Evolutionary conservation across 2,113 vertebrate genomes (phyloP).

Genomic region (Anser cygnoides): DNA sequence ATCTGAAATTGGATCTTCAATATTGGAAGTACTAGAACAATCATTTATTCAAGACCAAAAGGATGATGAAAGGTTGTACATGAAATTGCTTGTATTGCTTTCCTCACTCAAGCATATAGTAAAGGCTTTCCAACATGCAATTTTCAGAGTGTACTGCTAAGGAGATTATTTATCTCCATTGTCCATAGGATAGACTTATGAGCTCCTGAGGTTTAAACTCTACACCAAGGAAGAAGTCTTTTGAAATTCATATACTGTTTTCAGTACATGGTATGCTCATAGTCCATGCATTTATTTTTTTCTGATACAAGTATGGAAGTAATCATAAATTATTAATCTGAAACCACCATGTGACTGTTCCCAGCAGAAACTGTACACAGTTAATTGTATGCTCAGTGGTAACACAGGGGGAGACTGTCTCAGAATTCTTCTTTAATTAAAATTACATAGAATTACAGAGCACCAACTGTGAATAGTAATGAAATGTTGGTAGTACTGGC

Average conservation of each 20-base stretch:
- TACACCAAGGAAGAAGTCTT: not conserved
- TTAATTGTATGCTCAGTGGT: conserved; percentile 83
- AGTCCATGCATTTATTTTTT: not conserved
- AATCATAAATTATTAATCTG: conserved; percentile 83
- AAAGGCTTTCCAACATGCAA: not conserved
- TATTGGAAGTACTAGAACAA: not conserved
- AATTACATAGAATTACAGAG: conserved; percentile 85
- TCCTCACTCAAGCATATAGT: not conserved
- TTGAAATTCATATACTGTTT: not conserved
- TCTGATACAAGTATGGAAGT: conserved; percentile 60
- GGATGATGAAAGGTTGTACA: not conserved
- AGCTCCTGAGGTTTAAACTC: not conserved
- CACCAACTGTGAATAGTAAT: conserved; percentile 80
- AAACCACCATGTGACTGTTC: conserved; percentile 78
- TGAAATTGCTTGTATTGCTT: not conserved
- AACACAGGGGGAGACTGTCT: conserved; percentile 79
- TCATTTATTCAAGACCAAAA: not conserved
- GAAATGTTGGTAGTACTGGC: conserved; percentile 69
- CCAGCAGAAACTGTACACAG: conserved; percentile 78
- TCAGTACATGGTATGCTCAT: not conserved
- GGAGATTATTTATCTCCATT: not conserved
- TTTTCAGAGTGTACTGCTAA: not conserved
- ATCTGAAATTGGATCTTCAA: conserved; percentile 1
- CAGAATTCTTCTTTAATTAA: conserved; percentile 87
- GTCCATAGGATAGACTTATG: not conserved